phyloP scores from a whole-genome alignment of 1,140 invertebrate genomes.

The Sycophaga agraensis region DNA sequence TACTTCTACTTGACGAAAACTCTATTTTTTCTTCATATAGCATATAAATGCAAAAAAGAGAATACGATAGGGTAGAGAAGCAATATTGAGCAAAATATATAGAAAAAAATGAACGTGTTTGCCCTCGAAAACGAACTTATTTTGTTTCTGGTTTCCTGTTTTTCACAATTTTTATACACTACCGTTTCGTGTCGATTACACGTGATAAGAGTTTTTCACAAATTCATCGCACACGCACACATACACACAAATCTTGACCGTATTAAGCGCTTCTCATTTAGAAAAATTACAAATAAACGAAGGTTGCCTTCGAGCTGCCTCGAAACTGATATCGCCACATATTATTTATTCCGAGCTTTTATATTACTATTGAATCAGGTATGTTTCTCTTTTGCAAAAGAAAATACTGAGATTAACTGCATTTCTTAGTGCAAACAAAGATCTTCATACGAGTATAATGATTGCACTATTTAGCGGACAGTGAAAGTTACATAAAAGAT shows the following conservation, averaged over 20 bases:
- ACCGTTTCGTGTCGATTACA: background rate
- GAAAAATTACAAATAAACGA: conserved; percentile 23
- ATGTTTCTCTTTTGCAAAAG: conserved; percentile 7
- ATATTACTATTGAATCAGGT: too few relatives aligned
- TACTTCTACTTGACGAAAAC: too few relatives aligned
- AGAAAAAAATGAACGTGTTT: background rate
- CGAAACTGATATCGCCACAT: background rate
- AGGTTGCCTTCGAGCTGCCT: background rate
- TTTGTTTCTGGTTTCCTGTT: background rate
- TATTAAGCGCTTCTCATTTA: conserved; percentile 3
- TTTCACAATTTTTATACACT: background rate
- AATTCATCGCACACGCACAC: conserved; percentile 8
- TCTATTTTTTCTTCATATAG: too few relatives aligned
- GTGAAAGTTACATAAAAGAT: too few relatives aligned
- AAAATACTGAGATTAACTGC: background rate
- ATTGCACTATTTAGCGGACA: too few relatives aligned
- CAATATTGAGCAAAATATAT: background rate
- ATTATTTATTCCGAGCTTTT: too few relatives aligned
- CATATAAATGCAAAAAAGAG: conserved; percentile 7
- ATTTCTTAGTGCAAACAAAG: too few relatives aligned
- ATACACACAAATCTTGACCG: background rate
- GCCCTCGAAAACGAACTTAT: background rate
- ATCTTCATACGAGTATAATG: too few relatives aligned
- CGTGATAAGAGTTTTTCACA: background rate
- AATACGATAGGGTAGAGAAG: background rate